Base-by-base conservation (phyloP, 2,888 invertebrate species). In the Crematogaster levior region DNA sequence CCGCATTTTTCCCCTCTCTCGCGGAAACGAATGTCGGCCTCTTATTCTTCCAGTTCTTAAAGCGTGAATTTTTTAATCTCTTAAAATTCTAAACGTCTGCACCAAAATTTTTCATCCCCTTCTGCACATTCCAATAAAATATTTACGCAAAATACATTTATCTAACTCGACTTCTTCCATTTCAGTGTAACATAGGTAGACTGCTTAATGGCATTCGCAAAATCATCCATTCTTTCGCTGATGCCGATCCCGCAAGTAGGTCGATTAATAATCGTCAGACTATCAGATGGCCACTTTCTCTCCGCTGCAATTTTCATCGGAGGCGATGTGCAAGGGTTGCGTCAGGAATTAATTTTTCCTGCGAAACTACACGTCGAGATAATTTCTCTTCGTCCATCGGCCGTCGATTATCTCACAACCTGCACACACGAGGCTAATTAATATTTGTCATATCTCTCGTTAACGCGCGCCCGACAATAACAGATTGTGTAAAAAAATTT, bases 181-280 rank as follows among this genome's bases (percentile, higher is more conserved):
- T 79, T 70, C 43, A 56, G 10, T 7, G 56, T 43, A 30, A 56
- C 24, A 51, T 43, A 68, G 56, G 46, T 68, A 68, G 68, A 58
- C 12, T 21, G 77, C 43, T 58, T 79, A 68, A 70, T 46, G 77
- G 56, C 56, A 40, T 68, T 79, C 56, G 43, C 77, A 40, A 79
- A 79, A 79, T 79, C 68, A 79, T 79, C 53, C 40, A 56, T 30
- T 37, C 51, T 66, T 66, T 56, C 21, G 15, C 43, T 7, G 46
- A 58, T 30, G 53, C 27, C 4, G 73, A 43, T 40, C 40, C 21
- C 65, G 56, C 37, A 68, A 81, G 66, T 74, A 66, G 63, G 73
- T 70, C 80, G 72, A 84, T 84, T 84, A 82, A 84, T 84, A 82
- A 73, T 84, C 81, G 66, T 82, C 82, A 73, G 37, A 7, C 58